Percentiles rank a stretch among this genome's conserved stretches.
Evolutionary conservation across 2,113 vertebrate genomes (phyloP).

Genomic region (Pangasianodon gigas): DNA sequence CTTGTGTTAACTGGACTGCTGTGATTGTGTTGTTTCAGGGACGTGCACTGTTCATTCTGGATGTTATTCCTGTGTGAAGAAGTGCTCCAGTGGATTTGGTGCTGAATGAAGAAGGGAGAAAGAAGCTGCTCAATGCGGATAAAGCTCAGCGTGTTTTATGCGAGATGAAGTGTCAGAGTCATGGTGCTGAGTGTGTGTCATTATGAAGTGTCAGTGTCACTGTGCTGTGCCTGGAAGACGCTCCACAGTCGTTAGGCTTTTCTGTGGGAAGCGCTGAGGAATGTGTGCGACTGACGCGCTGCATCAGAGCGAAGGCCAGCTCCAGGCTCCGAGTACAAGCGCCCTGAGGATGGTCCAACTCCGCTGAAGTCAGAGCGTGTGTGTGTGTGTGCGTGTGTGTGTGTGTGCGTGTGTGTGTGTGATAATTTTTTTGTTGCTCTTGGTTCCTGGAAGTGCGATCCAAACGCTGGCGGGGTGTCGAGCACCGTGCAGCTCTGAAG

Average conservation of each 20-base stretch:
- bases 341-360: constrained; percentile 19
- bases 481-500: constrained; percentile 15
- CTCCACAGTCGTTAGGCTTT: constrained; percentile 22
- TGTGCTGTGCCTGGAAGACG: constrained; percentile 38
- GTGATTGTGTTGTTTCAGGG: constrained; percentile 16
- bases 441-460: constrained; percentile 41
- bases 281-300: constrained; percentile 19
- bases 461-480: constrained; percentile 20
- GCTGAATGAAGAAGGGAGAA: constrained; percentile 28
- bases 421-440: not conserved
- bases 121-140: constrained; percentile 20
- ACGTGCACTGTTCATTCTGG: constrained; percentile 24
- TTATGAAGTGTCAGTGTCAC: constrained; percentile 3
- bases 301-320: constrained; percentile 18
- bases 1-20: too few relatives aligned
- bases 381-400: not conserved
- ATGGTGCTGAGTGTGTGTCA: not conserved
- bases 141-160: not conserved
- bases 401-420: not conserved
- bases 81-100: constrained; percentile 45
- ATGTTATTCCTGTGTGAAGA: constrained; percentile 33
- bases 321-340: not conserved
- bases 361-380: not conserved
- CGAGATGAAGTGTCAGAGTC: constrained; percentile 3
- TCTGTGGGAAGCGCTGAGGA: constrained; percentile 29